phyloP scores from a whole-genome alignment of 2,113 vertebrate genomes.

The Microtus pennsylvanicus region DNA sequence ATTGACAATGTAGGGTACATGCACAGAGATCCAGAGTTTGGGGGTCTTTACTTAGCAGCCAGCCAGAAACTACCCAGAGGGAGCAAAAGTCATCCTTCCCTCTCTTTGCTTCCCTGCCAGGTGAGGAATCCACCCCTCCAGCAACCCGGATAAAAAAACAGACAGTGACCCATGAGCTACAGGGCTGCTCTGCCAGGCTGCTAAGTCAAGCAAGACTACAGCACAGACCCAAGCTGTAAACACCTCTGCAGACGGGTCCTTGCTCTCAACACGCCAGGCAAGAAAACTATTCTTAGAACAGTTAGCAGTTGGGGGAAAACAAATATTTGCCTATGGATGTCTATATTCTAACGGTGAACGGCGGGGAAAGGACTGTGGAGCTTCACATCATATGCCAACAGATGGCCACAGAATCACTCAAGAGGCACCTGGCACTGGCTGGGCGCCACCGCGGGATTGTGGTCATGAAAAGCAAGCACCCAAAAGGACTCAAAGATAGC shows the following conservation, averaged over 20 bases:
- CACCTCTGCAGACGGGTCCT: constrained; percentile 81
- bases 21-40: neutral
- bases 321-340: constrained; percentile 84
- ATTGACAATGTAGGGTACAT: neutral
- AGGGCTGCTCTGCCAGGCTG: constrained; percentile 15
- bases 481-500: constrained; percentile 48
- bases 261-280: constrained; percentile 80
- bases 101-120: neutral
- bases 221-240: constrained; percentile 80
- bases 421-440: constrained; percentile 83
- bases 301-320: constrained; percentile 80
- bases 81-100: neutral
- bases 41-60: neutral
- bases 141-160: neutral
- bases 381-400: constrained; percentile 82
- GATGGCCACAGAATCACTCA: constrained; percentile 80
- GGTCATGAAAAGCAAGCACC: constrained; percentile 80
- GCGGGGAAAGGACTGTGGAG: constrained; percentile 39
- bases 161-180: neutral
- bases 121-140: neutral
- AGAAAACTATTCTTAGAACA: constrained; percentile 86
- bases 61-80: neutral
- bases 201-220: constrained; percentile 76
- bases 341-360: constrained; percentile 68
- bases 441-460: constrained; percentile 81